A percentile compares a stretch with the other conserved stretches of the same genome.
Evolutionary conservation across 1,140 invertebrate species (phyloP).

Genomic region (Maniola jurtina): DNA sequence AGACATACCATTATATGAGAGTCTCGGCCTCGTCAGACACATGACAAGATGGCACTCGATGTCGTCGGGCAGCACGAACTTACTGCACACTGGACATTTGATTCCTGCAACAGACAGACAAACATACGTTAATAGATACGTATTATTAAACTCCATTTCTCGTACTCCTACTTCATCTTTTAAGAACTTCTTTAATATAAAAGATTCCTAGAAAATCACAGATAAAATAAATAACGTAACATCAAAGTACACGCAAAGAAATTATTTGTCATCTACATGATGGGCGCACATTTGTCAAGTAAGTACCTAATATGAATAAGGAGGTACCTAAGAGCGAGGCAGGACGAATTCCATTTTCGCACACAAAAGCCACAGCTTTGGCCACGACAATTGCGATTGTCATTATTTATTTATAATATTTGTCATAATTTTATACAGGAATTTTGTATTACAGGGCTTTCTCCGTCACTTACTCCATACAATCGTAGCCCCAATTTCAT

Average conservation of each 20-base stretch:
- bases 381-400: not conserved
- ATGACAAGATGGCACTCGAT: slow-evolving; percentile 99
- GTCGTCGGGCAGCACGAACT: slow-evolving; percentile 97
- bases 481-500: too few relatives aligned
- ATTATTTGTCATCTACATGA: too few relatives aligned
- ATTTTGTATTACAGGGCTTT: too few relatives aligned
- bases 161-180: too few relatives aligned
- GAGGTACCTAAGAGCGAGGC: not conserved
- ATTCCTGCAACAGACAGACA: slow-evolving; percentile 85
- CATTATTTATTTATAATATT: too few relatives aligned
- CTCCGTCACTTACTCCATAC: too few relatives aligned
- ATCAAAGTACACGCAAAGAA: too few relatives aligned
- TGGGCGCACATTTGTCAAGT: not conserved
- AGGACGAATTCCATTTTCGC: not conserved
- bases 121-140: not conserved
- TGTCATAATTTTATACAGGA: too few relatives aligned
- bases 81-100: slow-evolving; percentile 99
- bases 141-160: too few relatives aligned
- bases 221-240: too few relatives aligned
- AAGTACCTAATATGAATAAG: not conserved
- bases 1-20: slow-evolving; percentile 97
- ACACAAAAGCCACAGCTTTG: not conserved
- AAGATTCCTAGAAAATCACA: not conserved
- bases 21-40: slow-evolving; percentile 98
- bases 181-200: too few relatives aligned